Evolutionary conservation across 2,797 vertebrate species (phyloP).

Genomic region (Pangasius djambal): DNA sequence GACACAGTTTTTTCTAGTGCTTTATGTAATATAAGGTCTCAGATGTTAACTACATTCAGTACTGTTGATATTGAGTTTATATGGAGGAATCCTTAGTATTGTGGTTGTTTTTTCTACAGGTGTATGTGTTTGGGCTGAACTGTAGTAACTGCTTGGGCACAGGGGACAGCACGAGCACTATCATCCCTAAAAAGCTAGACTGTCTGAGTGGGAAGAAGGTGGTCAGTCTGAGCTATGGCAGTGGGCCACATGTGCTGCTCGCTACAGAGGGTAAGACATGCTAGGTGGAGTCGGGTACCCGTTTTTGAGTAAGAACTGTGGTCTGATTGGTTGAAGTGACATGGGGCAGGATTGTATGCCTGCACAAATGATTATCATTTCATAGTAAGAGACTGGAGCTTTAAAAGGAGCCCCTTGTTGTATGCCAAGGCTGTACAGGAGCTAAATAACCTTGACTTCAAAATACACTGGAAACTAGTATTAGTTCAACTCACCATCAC

Average conservation of each 20-base stretch:
- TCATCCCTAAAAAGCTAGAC: slow-evolving; percentile 92
- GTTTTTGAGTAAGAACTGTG: background rate
- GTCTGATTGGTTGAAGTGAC: background rate
- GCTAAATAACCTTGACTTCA: background rate
- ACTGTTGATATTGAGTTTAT: background rate
- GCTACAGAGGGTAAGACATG: slow-evolving; percentile 85
- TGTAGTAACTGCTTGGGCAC: slow-evolving; percentile 95
- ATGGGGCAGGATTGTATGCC: background rate
- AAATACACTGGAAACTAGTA: background rate
- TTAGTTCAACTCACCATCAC: background rate
- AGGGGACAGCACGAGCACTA: slow-evolving; percentile 92
- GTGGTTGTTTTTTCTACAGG: slow-evolving; percentile 69
- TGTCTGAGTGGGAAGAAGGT: slow-evolving; percentile 91
- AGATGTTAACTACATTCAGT: background rate
- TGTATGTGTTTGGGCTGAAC: slow-evolving; percentile 92
- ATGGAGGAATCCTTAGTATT: background rate
- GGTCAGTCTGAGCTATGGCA: slow-evolving; percentile 90
- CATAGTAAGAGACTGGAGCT: background rate
- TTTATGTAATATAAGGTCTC: background rate
- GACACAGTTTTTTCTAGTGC: background rate
- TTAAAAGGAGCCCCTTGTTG: background rate
- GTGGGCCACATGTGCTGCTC: slow-evolving; percentile 91
- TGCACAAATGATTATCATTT: background rate
- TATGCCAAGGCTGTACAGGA: background rate
- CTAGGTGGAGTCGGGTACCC: background rate